These are phyloP conservation scores for Syngnathus typhle DNA, from an alignment of 2,113 vertebrate genomes.

Conservation along the genomic window DNA sequence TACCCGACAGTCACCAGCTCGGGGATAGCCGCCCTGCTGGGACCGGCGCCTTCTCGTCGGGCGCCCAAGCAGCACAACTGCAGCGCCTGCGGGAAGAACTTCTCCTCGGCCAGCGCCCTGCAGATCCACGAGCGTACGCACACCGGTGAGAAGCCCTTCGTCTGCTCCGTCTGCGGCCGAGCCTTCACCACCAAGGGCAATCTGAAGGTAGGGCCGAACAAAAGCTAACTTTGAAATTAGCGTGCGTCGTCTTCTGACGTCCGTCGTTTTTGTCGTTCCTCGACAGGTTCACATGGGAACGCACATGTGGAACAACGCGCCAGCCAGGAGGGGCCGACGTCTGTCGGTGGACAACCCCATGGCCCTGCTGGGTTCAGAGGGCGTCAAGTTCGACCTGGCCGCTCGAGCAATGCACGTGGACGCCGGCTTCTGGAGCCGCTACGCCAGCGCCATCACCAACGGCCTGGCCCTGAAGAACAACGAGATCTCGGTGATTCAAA, in stretches of 20 bases:
- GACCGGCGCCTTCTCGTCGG: constrained; percentile 79
- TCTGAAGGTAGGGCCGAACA: constrained; percentile 81
- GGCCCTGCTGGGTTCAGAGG: constrained; percentile 85
- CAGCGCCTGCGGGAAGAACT: constrained; percentile 94
- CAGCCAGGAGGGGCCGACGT: constrained; percentile 87
- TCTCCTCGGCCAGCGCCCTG: constrained; percentile 96
- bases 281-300: constrained; percentile 97
- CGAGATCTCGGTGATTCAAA: constrained; percentile 98
- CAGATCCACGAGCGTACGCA: constrained; percentile 99
- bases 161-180: constrained; percentile 94
- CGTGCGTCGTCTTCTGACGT: neutral
- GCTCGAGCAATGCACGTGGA: constrained; percentile 91
- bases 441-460: constrained; percentile 89
- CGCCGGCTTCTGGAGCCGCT: constrained; percentile 93
- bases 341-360: constrained; percentile 94
- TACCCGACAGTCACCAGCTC: constrained; percentile 79
- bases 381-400: constrained; percentile 90
- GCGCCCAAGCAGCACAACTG: constrained; percentile 97
- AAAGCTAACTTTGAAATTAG: neutral
- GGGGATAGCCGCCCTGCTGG: constrained; percentile 80
- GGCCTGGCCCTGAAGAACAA: constrained; percentile 96
- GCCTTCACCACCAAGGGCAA: constrained; percentile 99
- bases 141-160: constrained; percentile 97
- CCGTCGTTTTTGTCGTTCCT: neutral
- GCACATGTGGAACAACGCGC: constrained; percentile 98